Percentiles rank a stretch among this genome's conserved stretches.
phyloP scores from a whole-genome alignment of 1,140 invertebrate genomes.

The Hyphantria cunea region DNA sequence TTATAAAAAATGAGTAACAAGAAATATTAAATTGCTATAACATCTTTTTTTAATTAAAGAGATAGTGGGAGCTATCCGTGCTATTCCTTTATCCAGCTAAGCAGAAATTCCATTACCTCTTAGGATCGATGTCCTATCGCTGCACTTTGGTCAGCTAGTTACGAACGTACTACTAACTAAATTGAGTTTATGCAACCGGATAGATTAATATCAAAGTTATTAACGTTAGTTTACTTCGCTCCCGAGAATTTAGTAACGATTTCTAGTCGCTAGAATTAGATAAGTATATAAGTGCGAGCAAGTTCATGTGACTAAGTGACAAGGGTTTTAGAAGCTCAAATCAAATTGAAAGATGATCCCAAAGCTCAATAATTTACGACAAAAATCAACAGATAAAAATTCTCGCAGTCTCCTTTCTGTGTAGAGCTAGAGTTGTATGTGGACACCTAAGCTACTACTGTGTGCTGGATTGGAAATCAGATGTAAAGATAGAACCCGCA shows the following conservation, averaged over 20 bases:
- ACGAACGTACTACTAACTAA: background rate
- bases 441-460: too few species aligned
- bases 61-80: background rate
- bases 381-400: too few species aligned
- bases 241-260: slow-evolving; percentile 6
- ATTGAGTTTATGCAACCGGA: slow-evolving; percentile 21
- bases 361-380: too few species aligned
- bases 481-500: too few species aligned
- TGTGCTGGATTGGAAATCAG: too few species aligned
- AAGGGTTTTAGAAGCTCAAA: too few species aligned
- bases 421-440: too few species aligned
- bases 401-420: too few species aligned
- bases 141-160: slow-evolving; percentile 6
- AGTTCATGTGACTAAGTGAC: too few species aligned
- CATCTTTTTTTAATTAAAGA: background rate
- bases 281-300: background rate
- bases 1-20: too few species aligned
- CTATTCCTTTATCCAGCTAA: background rate
- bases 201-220: slow-evolving; percentile 23
- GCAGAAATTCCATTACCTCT: slow-evolving; percentile 6
- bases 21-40: too few species aligned
- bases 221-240: background rate
- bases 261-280: slow-evolving; percentile 2
- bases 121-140: slow-evolving; percentile 2
- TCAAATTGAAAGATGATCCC: too few species aligned